Conservation (phyloP, 1,140 invertebrate species). For the Drosophila ogumai region DNA sequence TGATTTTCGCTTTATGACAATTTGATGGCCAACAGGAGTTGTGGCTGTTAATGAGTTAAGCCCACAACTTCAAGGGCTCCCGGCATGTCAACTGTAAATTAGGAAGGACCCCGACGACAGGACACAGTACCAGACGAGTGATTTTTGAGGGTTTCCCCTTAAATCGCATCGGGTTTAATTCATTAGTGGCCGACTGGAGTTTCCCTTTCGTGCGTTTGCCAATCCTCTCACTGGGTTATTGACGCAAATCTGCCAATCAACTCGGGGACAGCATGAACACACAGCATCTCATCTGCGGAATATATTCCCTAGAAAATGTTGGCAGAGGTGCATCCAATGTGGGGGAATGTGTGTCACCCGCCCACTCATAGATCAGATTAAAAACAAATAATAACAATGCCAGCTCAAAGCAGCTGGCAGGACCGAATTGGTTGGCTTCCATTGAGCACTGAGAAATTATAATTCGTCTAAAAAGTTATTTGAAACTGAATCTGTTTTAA, state of each 20-base stretch:
- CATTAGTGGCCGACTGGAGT: slow-evolving; percentile 6
- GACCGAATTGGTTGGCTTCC: not conserved
- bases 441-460: not conserved
- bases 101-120: not conserved
- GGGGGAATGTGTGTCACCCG: slow-evolving; percentile 38
- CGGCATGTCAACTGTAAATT: slow-evolving; percentile 18
- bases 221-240: not conserved
- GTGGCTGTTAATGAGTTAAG: slow-evolving; percentile 46
- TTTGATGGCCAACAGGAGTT: slow-evolving; percentile 56
- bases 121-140: not conserved
- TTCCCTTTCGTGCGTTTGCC: not conserved
- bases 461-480: not conserved
- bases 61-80: slow-evolving; percentile 12
- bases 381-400: slow-evolving; percentile 69
- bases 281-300: slow-evolving; percentile 2
- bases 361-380: slow-evolving; percentile 58
- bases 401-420: slow-evolving; percentile 45
- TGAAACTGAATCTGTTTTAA: not conserved
- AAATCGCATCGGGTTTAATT: slow-evolving; percentile 13
- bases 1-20: slow-evolving; percentile 71
- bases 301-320: too few relatives aligned
- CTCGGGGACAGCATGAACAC: not conserved
- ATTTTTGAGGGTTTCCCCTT: not conserved
- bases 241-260: slow-evolving; percentile 12
- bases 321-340: slow-evolving; percentile 1